Conservation (phyloP, 2,797 vertebrate genomes). For the Sparus aurata region DNA sequence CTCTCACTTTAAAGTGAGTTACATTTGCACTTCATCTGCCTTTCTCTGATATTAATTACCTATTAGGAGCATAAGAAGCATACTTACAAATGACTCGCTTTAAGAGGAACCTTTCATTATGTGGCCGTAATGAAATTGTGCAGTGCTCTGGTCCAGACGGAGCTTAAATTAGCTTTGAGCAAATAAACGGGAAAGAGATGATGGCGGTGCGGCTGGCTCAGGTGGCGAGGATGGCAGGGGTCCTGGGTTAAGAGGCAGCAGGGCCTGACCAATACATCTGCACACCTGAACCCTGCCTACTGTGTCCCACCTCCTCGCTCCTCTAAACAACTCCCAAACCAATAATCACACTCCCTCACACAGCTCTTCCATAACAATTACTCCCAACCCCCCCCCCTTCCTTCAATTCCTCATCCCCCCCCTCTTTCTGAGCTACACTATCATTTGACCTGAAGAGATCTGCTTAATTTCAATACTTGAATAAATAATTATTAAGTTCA, state of each 20-base stretch:
- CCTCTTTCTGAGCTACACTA: neutral
- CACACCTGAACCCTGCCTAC: slow-evolving; percentile 61
- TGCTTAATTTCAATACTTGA: neutral
- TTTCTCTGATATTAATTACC: neutral
- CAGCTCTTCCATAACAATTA: slow-evolving; percentile 41
- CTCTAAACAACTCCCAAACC: slow-evolving; percentile 49
- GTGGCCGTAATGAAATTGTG: neutral
- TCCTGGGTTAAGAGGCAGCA: slow-evolving; percentile 45
- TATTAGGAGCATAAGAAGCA: neutral
- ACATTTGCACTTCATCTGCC: neutral
- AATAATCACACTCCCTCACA: slow-evolving; percentile 40
- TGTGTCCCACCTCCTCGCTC: slow-evolving; percentile 27
- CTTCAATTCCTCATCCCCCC: neutral
- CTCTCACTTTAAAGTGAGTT: neutral
- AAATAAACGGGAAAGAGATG: slow-evolving; percentile 6
- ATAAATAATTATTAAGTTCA: slow-evolving; percentile 4
- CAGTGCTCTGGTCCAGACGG: neutral
- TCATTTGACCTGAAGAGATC: neutral
- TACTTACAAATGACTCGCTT: neutral
- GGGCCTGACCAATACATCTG: slow-evolving; percentile 45
- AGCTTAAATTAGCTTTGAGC: slow-evolving; percentile 31
- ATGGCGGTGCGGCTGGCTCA: slow-evolving; percentile 34
- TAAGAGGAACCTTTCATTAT: neutral
- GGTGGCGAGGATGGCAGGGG: slow-evolving; percentile 45
- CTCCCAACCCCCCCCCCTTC: slow-evolving; percentile 13